These are phyloP conservation scores for Pseudopipra pipra DNA, from an alignment of 2,113 vertebrate genomes.

Conservation along the genomic window DNA sequence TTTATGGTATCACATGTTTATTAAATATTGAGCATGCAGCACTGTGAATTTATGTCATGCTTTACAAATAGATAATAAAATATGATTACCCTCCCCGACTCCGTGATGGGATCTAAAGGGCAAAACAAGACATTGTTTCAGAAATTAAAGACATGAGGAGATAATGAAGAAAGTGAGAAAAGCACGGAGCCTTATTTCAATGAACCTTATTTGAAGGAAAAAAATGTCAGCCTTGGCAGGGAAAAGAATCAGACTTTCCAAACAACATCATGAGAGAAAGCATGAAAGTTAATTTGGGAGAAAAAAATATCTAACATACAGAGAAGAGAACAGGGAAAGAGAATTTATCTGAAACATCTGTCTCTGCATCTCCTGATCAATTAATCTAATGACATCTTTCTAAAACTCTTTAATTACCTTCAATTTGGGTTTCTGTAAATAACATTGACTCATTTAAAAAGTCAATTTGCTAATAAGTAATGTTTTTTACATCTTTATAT, in stretches of 20 bases:
- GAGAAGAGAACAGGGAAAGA: background rate
- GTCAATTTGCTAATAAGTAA: background rate
- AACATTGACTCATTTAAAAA: background rate
- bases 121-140: background rate
- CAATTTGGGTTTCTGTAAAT: background rate
- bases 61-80: slow-evolving; percentile 9
- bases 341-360: background rate
- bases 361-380: background rate
- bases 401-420: background rate
- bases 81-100: no score
- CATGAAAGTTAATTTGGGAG: background rate
- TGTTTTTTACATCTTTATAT: background rate
- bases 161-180: background rate
- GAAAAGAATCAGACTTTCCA: background rate
- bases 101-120: background rate
- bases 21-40: background rate
- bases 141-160: background rate
- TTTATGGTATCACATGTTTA: background rate
- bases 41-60: background rate
- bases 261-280: background rate
- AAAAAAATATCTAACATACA: background rate
- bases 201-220: background rate
- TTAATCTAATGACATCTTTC: background rate
- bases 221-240: background rate
- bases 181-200: background rate